Evolutionary conservation across 1,140 invertebrate genomes (phyloP).

Genomic region (Drosophila orena): DNA sequence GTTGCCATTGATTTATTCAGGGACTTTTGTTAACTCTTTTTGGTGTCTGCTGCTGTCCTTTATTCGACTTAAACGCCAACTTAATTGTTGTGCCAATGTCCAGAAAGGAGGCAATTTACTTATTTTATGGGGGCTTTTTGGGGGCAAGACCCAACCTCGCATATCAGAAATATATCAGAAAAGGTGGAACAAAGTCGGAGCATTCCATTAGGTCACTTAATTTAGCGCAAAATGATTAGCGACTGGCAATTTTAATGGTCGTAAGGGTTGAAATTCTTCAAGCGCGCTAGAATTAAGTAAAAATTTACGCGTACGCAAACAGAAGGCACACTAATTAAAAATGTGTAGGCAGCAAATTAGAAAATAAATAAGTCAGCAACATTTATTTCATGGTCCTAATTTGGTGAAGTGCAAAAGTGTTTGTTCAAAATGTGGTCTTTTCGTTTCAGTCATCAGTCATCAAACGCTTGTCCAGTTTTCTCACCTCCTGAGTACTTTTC

Average conservation of each 20-base stretch:
- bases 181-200: constrained; percentile 29
- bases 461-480: not conserved
- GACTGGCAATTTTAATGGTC: constrained; percentile 21
- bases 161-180: constrained; percentile 44
- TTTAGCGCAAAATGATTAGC: constrained; percentile 71
- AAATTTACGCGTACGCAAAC: constrained; percentile 34
- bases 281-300: constrained; percentile 25
- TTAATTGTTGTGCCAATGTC: constrained; percentile 77
- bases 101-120: constrained; percentile 65
- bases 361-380: not conserved
- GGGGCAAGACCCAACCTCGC: constrained; percentile 24
- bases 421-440: too few relatives aligned
- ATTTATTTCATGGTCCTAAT: not conserved
- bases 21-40: constrained; percentile 33
- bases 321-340: constrained; percentile 30
- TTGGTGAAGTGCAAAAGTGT: not conserved
- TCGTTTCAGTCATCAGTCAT: too few relatives aligned
- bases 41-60: constrained; percentile 31
- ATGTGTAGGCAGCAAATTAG: constrained; percentile 22
- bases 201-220: constrained; percentile 72
- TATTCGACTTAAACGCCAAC: constrained; percentile 73
- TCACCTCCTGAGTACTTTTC: not conserved
- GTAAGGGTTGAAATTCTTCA: not conserved
- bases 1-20: constrained; percentile 80
- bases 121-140: constrained; percentile 45